These are phyloP conservation scores for Biston stratarius DNA, from an alignment of 2,888 invertebrate species.

Conservation along the genomic window DNA sequence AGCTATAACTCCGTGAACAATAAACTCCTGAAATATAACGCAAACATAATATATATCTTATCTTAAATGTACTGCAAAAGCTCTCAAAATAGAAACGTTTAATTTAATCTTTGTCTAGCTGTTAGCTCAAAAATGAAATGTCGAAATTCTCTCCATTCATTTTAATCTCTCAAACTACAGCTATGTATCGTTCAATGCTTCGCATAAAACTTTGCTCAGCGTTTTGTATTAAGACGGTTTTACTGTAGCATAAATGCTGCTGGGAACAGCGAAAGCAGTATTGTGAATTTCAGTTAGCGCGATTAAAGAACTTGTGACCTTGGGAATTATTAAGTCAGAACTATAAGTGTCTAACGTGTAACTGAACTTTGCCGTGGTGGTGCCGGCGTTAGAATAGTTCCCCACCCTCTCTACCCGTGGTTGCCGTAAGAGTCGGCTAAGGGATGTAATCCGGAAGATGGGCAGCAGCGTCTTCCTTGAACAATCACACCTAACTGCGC, in stretches of 20 bases:
- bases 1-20: no score
- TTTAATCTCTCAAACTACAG: conserved; percentile 24
- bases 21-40: no score
- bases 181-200: conserved; percentile 7
- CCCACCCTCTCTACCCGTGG: no score
- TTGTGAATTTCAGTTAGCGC: background rate
- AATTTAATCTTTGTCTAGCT: background rate
- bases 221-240: conserved; percentile 16
- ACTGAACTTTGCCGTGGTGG: no score
- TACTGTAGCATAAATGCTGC: conserved; percentile 12
- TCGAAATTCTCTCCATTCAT: background rate
- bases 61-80: no score
- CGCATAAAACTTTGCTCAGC: conserved; percentile 18
- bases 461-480: no score
- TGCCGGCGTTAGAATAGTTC: no score
- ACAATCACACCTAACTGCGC: no score
- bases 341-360: background rate
- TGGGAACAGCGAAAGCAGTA: background rate
- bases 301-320: background rate
- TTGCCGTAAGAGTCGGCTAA: no score
- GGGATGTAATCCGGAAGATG: no score
- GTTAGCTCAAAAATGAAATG: conserved; percentile 4
- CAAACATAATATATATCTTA: no score
- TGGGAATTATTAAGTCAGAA: background rate
- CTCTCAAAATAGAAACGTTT: no score